These are phyloP conservation scores for Pseudorhombus dupliciocellatus DNA, from an alignment of 2,113 vertebrate species.

Conservation along the genomic window DNA sequence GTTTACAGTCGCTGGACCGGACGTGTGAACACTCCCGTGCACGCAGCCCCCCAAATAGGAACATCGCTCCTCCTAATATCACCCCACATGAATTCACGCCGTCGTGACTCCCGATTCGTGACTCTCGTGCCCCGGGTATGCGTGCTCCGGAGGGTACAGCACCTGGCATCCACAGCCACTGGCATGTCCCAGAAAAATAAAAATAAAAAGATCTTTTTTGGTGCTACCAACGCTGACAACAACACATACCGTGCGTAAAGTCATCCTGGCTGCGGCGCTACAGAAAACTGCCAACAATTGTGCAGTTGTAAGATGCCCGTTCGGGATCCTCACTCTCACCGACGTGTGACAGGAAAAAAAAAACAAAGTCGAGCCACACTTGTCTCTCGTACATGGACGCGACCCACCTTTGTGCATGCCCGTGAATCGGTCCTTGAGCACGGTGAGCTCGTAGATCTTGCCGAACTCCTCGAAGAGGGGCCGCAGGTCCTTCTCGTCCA, in stretches of 20 bases:
- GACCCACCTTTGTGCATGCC: constrained; percentile 99
- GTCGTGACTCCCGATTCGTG: constrained; percentile 74
- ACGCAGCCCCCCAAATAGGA: constrained; percentile 30
- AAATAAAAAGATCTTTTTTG: too few relatives aligned
- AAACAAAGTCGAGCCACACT: constrained; percentile 37
- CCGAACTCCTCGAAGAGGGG: constrained; percentile 99
- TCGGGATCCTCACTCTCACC: constrained; percentile 17
- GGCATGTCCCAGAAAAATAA: too few relatives aligned
- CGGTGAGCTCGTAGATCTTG: constrained; percentile 99
- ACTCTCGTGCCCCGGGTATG: constrained; percentile 42
- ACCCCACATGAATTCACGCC: constrained; percentile 47
- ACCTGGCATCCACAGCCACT: not conserved
- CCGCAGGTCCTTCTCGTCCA: constrained; percentile 99
- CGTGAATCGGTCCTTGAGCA: constrained; percentile 99
- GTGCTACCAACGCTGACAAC: not conserved
- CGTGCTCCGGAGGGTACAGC: constrained; percentile 19
- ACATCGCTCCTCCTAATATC: constrained; percentile 40
- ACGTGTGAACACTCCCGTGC: constrained; percentile 51
- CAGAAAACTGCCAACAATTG: constrained; percentile 19
- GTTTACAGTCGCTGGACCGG: constrained; percentile 57
- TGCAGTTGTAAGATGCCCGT: constrained; percentile 9
- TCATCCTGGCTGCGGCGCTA: not conserved
- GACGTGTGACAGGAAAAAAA: constrained; percentile 39
- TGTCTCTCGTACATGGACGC: constrained; percentile 2
- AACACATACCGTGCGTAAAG: not conserved